Evolutionary conservation across 2,888 invertebrate species (phyloP), one percentile per base, ranked within the genome.

Genomic region (Steinernema hermaphroditum): DNA sequence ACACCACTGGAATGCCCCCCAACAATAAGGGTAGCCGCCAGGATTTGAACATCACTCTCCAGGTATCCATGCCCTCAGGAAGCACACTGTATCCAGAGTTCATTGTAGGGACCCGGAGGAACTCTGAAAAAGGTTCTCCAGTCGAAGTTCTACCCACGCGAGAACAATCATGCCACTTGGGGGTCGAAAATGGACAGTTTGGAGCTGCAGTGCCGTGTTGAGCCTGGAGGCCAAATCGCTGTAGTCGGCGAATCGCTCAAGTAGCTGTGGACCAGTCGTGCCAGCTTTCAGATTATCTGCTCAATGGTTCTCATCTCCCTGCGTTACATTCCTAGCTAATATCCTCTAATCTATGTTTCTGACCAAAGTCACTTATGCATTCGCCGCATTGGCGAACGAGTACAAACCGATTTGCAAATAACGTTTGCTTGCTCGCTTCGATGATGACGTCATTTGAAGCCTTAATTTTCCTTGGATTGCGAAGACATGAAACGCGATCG

Each of bases 141-240:
- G 49, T 74, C 77, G 19, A 79, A 79, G 71, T 79, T 79, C 73
- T 79, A 79, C 70, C 54, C 72, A 32, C 75, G 80, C 69, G 79
- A 80, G 34, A 74, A 80, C 71, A 78, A 77, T 0, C 82, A 83
- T 73, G 81, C 82, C 9, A 77, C 75, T 19, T 82, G 81, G 81
- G 83, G 83, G 2, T 82, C 82, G 71, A 82, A 82, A 69, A 70
- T 82, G 77, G 81, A 81, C 22, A 50, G 44, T 0, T 72, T 83
- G 44, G 76, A 54, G 54, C 27, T 54, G 4, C 54, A 54, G 16
- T 54, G 54, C 27, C 54, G 54, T 16, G 27, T 54, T 4, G 54
- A 54, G 54, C 24, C 19, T 27, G 54, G 54, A 14, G 54, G 54
- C 6, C 54, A 54, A 27, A 54, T 54, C 54, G 2, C 54, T 27